These are phyloP conservation scores for Oxytorus armatus DNA, from an alignment of 2,888 invertebrate genomes.

Conservation along the genomic window DNA sequence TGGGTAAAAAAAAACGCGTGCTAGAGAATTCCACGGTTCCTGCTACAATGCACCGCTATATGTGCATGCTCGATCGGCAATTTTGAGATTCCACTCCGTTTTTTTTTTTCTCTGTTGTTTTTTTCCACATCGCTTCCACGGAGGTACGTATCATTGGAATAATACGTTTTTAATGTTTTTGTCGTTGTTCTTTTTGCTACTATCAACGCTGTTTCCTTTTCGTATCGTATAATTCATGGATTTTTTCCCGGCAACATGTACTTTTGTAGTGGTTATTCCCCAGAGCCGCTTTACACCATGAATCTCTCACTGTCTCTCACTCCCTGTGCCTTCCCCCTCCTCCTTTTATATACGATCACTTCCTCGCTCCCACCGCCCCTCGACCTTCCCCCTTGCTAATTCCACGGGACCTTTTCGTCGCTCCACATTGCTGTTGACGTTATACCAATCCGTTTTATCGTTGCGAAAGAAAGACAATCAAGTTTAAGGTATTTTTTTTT, in stretches of 20 bases:
- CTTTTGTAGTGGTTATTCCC: slow-evolving; percentile 20
- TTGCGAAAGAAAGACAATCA: slow-evolving; percentile 7
- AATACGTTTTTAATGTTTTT: too few relatives aligned
- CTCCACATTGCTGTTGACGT: slow-evolving; percentile 67
- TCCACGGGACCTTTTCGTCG: slow-evolving; percentile 63
- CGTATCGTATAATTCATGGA: not conserved
- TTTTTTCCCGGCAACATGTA: slow-evolving; percentile 14
- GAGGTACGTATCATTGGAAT: not conserved
- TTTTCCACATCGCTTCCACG: not conserved
- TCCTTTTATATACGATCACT: slow-evolving; percentile 33
- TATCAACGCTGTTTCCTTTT: not conserved
- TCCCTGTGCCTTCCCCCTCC: slow-evolving; percentile 26
- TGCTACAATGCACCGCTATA: too few relatives aligned
- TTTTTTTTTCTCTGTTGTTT: not conserved
- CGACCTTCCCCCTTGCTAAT: slow-evolving; percentile 51
- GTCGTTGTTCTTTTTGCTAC: too few relatives aligned
- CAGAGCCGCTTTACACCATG: slow-evolving; percentile 46
- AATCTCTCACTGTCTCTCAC: slow-evolving; percentile 55
- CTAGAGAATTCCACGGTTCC: too few relatives aligned
- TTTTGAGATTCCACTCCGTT: too few relatives aligned
- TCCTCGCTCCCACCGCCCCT: slow-evolving; percentile 41
- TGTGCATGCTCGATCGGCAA: too few relatives aligned
- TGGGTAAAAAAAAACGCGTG: not conserved
- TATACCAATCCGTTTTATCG: slow-evolving; percentile 36
- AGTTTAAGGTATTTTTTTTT: not conserved